phyloP scores from a whole-genome alignment of 2,888 invertebrate genomes.

The Nematopogon swammerdamellus region DNA sequence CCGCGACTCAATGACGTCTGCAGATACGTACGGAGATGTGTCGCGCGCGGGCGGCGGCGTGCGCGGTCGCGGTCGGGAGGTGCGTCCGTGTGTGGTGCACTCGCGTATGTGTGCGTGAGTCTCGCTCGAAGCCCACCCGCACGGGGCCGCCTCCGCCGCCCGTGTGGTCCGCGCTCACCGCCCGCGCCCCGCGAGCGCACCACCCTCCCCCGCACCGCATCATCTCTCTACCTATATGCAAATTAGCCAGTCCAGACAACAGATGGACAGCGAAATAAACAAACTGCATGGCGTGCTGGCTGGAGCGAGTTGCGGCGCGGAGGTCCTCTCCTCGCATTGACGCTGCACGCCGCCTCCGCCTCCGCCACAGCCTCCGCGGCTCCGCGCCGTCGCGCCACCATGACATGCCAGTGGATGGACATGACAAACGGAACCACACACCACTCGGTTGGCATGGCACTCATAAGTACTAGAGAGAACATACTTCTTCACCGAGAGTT shows the following conservation, averaged over 20 bases:
- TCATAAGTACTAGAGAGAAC: no score
- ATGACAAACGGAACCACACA: no score
- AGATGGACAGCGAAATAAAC: constrained; percentile 57
- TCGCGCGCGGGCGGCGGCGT: constrained; percentile 4
- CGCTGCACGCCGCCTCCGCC: constrained; percentile 16
- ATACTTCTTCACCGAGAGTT: no score
- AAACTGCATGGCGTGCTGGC: constrained; percentile 19
- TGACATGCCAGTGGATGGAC: no score
- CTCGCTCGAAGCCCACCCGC: constrained; percentile 47
- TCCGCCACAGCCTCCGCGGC: constrained; percentile 16
- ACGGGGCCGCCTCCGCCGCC: no score
- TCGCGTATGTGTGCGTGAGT: constrained; percentile 40
- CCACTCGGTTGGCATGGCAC: no score
- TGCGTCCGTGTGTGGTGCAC: constrained; percentile 25
- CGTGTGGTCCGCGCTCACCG: constrained; percentile 41
- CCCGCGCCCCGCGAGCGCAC: constrained; percentile 19
- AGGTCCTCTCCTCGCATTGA: constrained; percentile 7
- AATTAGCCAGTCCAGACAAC: constrained; percentile 56
- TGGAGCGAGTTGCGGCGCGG: background rate
- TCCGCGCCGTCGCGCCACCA: no score
- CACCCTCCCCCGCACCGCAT: constrained; percentile 17
- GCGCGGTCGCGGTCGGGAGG: constrained; percentile 22
- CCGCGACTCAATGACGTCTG: constrained; percentile 54
- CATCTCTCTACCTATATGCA: constrained; percentile 44
- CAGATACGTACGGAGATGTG: no score